A percentile compares a stretch with the other conserved stretches of the same genome.
These are phyloP conservation scores for Ennomos erosarius DNA, from an alignment of 2,888 invertebrate genomes.

Conservation along the genomic window DNA sequence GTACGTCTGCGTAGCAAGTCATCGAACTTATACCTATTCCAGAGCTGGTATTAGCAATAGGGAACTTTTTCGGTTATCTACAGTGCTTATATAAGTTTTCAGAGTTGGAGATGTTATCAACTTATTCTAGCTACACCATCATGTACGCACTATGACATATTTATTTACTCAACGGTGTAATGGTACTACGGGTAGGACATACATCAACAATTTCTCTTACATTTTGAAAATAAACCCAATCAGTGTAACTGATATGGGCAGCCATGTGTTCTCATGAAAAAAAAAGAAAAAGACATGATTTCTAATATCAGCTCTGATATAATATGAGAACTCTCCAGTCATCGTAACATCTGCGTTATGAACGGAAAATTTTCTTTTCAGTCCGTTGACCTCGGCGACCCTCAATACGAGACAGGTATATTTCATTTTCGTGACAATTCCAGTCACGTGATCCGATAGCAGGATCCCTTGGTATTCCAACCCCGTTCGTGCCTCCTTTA, in stretches of 20 bases:
- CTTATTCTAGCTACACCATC: neutral
- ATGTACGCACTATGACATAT: neutral
- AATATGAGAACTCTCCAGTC: neutral
- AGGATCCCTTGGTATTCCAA: slow-evolving; percentile 30
- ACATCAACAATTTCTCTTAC: no score
- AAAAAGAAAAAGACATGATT: no score
- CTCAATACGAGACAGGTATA: slow-evolving; percentile 38
- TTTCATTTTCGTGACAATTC: slow-evolving; percentile 48
- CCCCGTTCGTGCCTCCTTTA: slow-evolving; percentile 31
- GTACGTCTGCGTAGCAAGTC: slow-evolving; percentile 50
- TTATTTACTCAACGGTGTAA: neutral
- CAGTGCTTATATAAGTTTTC: neutral
- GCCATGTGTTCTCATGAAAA: no score
- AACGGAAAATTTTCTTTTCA: slow-evolving; percentile 14
- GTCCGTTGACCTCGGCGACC: slow-evolving; percentile 42
- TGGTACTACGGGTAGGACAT: no score
- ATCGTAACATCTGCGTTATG: neutral
- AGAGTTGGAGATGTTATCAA: slow-evolving; percentile 2
- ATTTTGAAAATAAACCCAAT: no score
- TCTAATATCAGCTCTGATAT: neutral
- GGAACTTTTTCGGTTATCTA: slow-evolving; percentile 32
- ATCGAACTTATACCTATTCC: slow-evolving; percentile 48
- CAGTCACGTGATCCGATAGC: slow-evolving; percentile 54
- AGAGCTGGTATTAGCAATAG: slow-evolving; percentile 24
- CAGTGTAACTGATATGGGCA: no score